A percentile compares a stretch with the other conserved stretches of the same genome.
phyloP scores from a whole-genome alignment of 64 coral and sea anemone genomes.

The Pocillopora verrucosa region DNA sequence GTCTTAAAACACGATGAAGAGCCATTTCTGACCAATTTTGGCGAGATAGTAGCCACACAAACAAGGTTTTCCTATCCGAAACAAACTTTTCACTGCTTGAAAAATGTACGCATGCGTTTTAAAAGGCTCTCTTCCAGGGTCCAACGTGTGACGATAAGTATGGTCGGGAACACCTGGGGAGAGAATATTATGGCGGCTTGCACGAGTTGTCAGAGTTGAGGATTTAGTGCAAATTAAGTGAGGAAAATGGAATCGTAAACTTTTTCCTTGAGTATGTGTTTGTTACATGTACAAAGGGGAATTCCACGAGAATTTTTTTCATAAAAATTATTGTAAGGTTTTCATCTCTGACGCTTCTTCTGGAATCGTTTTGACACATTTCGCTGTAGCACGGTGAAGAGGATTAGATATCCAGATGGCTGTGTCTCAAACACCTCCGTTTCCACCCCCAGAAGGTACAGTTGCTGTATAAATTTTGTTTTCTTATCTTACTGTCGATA shows the following conservation, averaged over 20 bases:
- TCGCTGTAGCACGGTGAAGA: background rate
- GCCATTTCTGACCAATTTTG: background rate
- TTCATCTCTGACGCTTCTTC: background rate
- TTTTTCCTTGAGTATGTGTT: background rate
- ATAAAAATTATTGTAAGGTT: background rate
- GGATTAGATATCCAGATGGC: too few relatives aligned
- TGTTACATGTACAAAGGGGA: background rate
- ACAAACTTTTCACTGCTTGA: background rate
- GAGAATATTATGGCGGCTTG: slow-evolving; percentile 17
- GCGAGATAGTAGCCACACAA: background rate
- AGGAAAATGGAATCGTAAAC: background rate
- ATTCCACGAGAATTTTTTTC: background rate
- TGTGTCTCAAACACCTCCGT: slow-evolving; percentile 1
- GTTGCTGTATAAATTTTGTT: too few relatives aligned
- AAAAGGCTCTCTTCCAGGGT: background rate
- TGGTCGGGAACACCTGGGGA: background rate
- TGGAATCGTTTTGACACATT: background rate
- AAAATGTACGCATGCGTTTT: background rate
- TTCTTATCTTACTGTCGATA: background rate
- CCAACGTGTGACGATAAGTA: background rate
- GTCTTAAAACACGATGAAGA: background rate
- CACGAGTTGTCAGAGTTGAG: background rate
- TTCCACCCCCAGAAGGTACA: slow-evolving; percentile 36
- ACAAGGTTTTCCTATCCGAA: background rate
- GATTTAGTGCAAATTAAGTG: background rate